Evolutionary conservation across 2,888 invertebrate genomes (phyloP).

Genomic region (Encarsia formosa): DNA sequence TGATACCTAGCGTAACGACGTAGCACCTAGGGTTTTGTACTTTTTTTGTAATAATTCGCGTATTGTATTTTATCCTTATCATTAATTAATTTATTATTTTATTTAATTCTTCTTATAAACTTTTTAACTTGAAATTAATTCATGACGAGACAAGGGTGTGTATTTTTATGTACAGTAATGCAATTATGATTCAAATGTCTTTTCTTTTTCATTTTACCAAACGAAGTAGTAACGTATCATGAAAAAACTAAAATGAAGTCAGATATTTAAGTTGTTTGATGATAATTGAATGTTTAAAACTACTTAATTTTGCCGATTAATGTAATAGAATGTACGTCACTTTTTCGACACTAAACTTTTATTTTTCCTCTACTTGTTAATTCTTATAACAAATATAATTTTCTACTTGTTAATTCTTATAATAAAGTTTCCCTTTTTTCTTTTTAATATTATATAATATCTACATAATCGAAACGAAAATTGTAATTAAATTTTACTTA

Average conservation of each 20-base stretch:
- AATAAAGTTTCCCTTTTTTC: slow-evolving; percentile 30
- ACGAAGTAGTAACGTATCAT: too few relatives aligned
- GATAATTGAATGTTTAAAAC: too few relatives aligned
- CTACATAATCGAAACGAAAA: slow-evolving; percentile 39
- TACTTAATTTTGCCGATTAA: too few relatives aligned
- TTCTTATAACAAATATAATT: too few relatives aligned
- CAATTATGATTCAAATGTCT: slow-evolving; percentile 26
- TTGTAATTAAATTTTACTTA: slow-evolving; percentile 27
- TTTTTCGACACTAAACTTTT: too few relatives aligned
- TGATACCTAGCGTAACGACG: slow-evolving; percentile 47
- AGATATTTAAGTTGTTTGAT: too few relatives aligned
- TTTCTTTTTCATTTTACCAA: slow-evolving; percentile 19
- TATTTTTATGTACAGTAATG: slow-evolving; percentile 45
- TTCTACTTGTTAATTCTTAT: too few relatives aligned
- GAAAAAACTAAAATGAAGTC: too few relatives aligned
- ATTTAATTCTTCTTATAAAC: slow-evolving; percentile 2
- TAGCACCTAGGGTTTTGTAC: slow-evolving; percentile 52
- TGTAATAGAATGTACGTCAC: too few relatives aligned
- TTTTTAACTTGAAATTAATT: slow-evolving; percentile 35
- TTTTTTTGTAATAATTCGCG: slow-evolving; percentile 51
- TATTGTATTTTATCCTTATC: slow-evolving; percentile 43
- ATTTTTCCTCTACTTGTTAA: too few relatives aligned
- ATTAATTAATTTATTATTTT: slow-evolving; percentile 22
- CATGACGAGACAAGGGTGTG: slow-evolving; percentile 38
- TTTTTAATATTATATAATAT: slow-evolving; percentile 43